Base-by-base conservation (phyloP, 2,113 vertebrate species). In the Labeo rohita region DNA sequence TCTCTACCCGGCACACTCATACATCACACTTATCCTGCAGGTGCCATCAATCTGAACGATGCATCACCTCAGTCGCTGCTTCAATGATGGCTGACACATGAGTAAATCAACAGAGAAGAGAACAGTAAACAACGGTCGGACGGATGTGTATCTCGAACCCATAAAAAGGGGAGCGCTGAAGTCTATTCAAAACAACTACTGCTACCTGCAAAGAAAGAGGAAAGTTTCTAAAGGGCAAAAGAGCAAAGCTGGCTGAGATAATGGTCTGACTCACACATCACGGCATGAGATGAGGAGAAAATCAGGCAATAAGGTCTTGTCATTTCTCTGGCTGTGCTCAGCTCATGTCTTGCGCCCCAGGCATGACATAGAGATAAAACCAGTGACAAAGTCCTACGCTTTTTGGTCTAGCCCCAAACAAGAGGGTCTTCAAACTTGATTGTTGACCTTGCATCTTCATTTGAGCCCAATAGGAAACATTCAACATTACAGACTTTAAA, bases 291-390 rank as follows among this genome's bases (percentile, higher is more conserved):
- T 10, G 39, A 39, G 59, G 5, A 49, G 39, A 61, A 43, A 70
- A 66, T 66, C 34, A 43, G 15, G 39, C 76, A 65, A n/a, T 72
- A 66, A 45, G 77, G 81, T 49, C 72, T 75, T 43, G 50, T 84
- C 82, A 63, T 5, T 11, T 84, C 65, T 81, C 76, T 56, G 36
- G n/a, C 52, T 59, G 54, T 43, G 45, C 47, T 13, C 39, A 9
- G 7, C 75, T 65, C 75, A 61, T 76, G 72, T 56, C 75, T 59
- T 6, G 65, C 0, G 54, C 86, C 66, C 50, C 65, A 80, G 83
- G 83, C 66, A 66, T 70, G 74, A 45, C 75, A 59, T 8, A 7
- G 16, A 61, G 43, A 77, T 54, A 16, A 84, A 83, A 87, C 50
- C 12, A 65, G 65, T 21, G 72, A 34, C 70, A 49, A 34, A 77